Evolutionary conservation across 2,888 invertebrate genomes (phyloP).

Genomic region (Andricus curvator): DNA sequence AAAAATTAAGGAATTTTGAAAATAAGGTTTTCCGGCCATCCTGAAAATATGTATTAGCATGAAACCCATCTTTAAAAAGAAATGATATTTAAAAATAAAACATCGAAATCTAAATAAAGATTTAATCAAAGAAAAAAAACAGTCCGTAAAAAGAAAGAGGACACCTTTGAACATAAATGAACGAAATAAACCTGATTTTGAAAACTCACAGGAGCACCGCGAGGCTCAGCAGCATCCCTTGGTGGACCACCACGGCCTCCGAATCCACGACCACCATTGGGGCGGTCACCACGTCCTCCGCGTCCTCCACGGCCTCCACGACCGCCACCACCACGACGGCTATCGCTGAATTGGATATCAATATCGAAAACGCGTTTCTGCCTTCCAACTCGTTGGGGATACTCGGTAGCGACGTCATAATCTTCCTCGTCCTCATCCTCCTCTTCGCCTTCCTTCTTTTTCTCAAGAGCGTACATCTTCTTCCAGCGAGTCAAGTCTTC

Average conservation of each 20-base stretch:
- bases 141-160: not conserved
- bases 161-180: constrained; percentile 10
- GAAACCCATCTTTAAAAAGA: too few species aligned
- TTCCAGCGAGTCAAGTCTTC: constrained; percentile 96
- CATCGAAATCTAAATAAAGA: not conserved
- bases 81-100: too few species aligned
- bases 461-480: constrained; percentile 90
- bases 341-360: constrained; percentile 92
- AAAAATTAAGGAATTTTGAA: too few species aligned
- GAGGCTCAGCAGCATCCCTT: constrained; percentile 73
- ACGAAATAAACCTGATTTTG: constrained; percentile 2
- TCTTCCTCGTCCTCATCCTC: constrained; percentile 86
- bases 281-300: constrained; percentile 79
- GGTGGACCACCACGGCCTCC: constrained; percentile 71
- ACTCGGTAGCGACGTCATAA: constrained; percentile 86
- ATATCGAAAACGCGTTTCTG: constrained; percentile 92
- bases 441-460: constrained; percentile 85
- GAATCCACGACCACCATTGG: constrained; percentile 78
- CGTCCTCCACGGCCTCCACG: constrained; percentile 83
- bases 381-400: constrained; percentile 91
- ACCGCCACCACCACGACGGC: constrained; percentile 85
- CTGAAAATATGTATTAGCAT: too few species aligned
- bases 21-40: too few species aligned
- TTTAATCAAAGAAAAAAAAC: not conserved
- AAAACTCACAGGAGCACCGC: constrained; percentile 71